A percentile compares a stretch with the other conserved stretches of the same genome.
These are phyloP conservation scores for Lophochroa leadbeateri DNA, from an alignment of 2,113 vertebrate species.

Conservation along the genomic window DNA sequence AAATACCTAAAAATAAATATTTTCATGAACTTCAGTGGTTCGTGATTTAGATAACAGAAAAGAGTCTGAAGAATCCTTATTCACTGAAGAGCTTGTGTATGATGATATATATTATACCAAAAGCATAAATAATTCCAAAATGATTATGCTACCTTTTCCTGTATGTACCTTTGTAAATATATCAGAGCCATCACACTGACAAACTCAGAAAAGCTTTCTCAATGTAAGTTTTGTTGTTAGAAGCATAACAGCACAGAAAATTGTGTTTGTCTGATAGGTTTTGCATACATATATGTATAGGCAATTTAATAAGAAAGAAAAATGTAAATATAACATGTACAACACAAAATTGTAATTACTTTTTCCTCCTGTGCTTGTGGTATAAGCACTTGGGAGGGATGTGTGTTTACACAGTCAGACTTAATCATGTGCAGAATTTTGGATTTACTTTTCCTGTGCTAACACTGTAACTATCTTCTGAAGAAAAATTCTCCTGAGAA, in stretches of 20 bases:
- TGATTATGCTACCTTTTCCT: not conserved
- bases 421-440: conserved; percentile 23
- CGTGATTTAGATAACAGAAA: not conserved
- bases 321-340: not conserved
- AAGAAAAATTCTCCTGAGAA: conserved; percentile 4
- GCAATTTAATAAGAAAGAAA: conserved; percentile 30
- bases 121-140: not conserved
- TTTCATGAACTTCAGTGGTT: not conserved
- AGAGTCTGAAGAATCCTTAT: not conserved
- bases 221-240: not conserved
- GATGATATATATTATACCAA: conserved; percentile 60
- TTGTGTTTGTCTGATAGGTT: not conserved
- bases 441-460: not conserved
- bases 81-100: not conserved
- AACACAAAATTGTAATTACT: not conserved
- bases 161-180: not conserved
- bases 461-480: not conserved
- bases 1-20: not conserved
- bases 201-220: not conserved
- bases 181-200: not conserved
- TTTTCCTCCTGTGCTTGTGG: not conserved
- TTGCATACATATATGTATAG: not conserved
- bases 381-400: not conserved
- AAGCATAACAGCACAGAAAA: not conserved
- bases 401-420: not conserved